A percentile compares a stretch with the other conserved stretches of the same genome.
These are phyloP conservation scores for Crotalus adamanteus DNA, from an alignment of 2,797 vertebrate genomes.

Conservation along the genomic window DNA sequence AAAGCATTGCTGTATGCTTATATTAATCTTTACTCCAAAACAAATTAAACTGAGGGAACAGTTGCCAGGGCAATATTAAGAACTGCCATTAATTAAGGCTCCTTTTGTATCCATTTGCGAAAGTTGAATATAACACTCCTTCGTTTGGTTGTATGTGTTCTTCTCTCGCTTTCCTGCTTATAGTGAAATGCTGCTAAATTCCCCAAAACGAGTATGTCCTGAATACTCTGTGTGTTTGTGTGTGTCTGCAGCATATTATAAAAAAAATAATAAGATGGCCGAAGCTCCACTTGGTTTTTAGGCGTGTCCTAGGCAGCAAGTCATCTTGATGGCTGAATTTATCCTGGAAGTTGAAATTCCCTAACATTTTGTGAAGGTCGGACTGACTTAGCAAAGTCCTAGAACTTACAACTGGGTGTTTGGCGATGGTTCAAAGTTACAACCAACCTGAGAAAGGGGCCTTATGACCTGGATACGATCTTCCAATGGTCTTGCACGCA, in stretches of 20 bases:
- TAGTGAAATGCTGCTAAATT: not conserved
- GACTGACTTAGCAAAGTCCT: not conserved
- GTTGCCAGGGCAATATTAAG: constrained; percentile 56
- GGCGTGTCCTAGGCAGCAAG: not conserved
- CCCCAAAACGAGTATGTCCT: not conserved
- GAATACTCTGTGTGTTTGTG: not conserved
- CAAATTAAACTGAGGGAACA: constrained; percentile 59
- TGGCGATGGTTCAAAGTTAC: not conserved
- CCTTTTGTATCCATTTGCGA: constrained; percentile 32
- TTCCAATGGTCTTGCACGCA: not conserved
- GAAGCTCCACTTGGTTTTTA: not conserved
- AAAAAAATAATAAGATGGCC: not conserved
- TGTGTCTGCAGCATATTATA: not conserved
- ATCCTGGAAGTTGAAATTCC: not conserved
- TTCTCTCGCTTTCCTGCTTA: not conserved
- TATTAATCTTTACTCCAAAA: constrained; percentile 58
- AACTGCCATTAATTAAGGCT: constrained; percentile 58
- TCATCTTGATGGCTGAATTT: not conserved
- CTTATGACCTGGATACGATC: not conserved
- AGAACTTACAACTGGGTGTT: not conserved
- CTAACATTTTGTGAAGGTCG: not conserved
- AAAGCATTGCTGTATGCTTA: constrained; percentile 48
- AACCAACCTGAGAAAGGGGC: not conserved
- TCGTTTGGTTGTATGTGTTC: constrained; percentile 31
- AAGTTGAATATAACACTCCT: constrained; percentile 5